Conservation (phyloP, 2,797 vertebrate genomes). For the Eulemur coronatus region DNA sequence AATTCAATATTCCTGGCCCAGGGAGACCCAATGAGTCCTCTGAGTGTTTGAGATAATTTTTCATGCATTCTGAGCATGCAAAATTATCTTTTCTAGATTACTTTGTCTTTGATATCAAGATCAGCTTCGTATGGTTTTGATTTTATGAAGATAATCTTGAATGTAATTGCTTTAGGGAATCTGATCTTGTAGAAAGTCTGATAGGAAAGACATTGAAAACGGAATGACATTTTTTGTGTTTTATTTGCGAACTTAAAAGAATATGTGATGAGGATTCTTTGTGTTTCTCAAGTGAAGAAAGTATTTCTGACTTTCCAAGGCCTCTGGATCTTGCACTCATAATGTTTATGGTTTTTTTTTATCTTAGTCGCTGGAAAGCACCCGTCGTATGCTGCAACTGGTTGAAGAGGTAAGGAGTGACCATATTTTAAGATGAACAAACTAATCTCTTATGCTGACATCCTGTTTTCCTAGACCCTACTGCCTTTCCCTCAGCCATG, state of each 20-base stretch:
- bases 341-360: conserved; percentile 51
- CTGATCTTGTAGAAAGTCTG: conserved; percentile 60
- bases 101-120: conserved; percentile 73
- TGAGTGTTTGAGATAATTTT: conserved; percentile 51
- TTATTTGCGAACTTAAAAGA: conserved; percentile 24
- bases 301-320: conserved; percentile 20
- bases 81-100: conserved; percentile 60
- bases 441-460: not conserved
- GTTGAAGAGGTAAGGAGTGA: conserved; percentile 96
- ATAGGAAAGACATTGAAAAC: conserved; percentile 55
- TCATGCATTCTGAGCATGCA: conserved; percentile 39
- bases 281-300: conserved; percentile 29
- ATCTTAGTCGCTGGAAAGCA: conserved; percentile 97
- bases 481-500: not conserved
- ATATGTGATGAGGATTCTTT: not conserved
- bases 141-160: conserved; percentile 70
- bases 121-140: conserved; percentile 57
- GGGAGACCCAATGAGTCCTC: conserved; percentile 39
- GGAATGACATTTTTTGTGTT: not conserved
- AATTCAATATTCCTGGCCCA: conserved; percentile 56
- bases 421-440: not conserved
- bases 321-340: conserved; percentile 43
- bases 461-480: not conserved
- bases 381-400: conserved; percentile 98
- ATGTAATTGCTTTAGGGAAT: conserved; percentile 75